Evolutionary conservation across 2,888 invertebrate species (phyloP).

Genomic region (Synergus umbraculus): DNA sequence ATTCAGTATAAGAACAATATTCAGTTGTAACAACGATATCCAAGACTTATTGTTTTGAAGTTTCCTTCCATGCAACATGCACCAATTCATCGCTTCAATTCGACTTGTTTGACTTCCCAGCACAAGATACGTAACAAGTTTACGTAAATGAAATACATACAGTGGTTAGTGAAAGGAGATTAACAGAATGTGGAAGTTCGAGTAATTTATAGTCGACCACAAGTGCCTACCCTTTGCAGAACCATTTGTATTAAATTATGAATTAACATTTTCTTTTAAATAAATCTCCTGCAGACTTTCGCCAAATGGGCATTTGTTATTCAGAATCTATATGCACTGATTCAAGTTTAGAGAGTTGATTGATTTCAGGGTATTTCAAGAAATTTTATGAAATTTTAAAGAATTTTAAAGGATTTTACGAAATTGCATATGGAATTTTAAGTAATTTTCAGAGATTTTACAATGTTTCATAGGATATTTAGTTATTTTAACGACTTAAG

Average conservation of each 20-base stretch:
- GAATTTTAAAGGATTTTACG: no score
- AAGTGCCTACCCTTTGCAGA: not conserved
- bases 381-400: no score
- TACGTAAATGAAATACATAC: slow-evolving; percentile 1
- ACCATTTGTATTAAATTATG: slow-evolving; percentile 2
- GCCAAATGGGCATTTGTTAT: no score
- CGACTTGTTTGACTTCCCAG: not conserved
- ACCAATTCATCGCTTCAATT: not conserved
- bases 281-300: not conserved
- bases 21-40: not conserved
- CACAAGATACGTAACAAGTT: slow-evolving; percentile 1
- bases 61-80: not conserved
- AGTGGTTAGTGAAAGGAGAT: not conserved
- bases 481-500: no score
- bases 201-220: not conserved
- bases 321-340: no score
- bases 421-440: no score
- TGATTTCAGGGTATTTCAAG: no score
- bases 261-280: not conserved
- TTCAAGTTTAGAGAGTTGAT: no score
- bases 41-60: not conserved
- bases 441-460: no score
- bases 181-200: not conserved
- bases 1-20: no score
- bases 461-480: no score